Evolutionary conservation across 2,113 vertebrate genomes (phyloP).

Genomic region (Hippocampus abdominalis): DNA sequence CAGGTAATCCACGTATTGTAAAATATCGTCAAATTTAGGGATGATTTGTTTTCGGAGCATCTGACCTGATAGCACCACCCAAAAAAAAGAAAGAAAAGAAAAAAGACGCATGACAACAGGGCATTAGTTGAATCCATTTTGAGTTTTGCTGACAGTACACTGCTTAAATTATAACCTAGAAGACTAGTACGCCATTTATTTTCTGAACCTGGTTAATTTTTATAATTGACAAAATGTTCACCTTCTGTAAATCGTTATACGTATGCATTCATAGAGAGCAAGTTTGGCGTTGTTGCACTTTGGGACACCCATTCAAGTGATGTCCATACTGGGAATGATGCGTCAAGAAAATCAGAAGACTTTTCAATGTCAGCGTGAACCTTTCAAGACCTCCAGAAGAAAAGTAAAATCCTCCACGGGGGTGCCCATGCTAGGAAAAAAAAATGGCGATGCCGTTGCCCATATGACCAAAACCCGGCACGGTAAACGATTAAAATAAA

Average conservation of each 20-base stretch:
- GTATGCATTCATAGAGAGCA: background rate
- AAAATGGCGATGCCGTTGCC: background rate
- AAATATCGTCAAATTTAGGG: constrained; percentile 62
- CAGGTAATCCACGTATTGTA: constrained; percentile 69
- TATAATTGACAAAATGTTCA: too few species aligned
- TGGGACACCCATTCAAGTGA: background rate
- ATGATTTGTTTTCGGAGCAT: constrained; percentile 26
- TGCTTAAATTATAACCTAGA: background rate
- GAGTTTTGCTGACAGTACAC: background rate
- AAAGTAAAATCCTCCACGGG: background rate
- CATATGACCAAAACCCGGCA: too few species aligned
- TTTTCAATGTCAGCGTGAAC: background rate
- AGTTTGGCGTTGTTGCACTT: background rate
- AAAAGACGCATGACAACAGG: background rate
- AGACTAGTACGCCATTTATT: background rate
- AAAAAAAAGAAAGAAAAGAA: background rate
- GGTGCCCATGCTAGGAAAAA: background rate
- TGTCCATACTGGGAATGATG: background rate
- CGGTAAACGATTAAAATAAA: background rate
- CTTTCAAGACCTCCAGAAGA: background rate
- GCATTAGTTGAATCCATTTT: background rate
- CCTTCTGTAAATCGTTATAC: too few species aligned
- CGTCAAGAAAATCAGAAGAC: background rate
- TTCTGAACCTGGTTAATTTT: too few species aligned
- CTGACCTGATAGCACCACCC: constrained; percentile 55